Percentiles rank a stretch among this genome's conserved stretches.
phyloP scores from a whole-genome alignment of 1,140 invertebrate genomes.

The Daktulosphaira vitifoliae region DNA sequence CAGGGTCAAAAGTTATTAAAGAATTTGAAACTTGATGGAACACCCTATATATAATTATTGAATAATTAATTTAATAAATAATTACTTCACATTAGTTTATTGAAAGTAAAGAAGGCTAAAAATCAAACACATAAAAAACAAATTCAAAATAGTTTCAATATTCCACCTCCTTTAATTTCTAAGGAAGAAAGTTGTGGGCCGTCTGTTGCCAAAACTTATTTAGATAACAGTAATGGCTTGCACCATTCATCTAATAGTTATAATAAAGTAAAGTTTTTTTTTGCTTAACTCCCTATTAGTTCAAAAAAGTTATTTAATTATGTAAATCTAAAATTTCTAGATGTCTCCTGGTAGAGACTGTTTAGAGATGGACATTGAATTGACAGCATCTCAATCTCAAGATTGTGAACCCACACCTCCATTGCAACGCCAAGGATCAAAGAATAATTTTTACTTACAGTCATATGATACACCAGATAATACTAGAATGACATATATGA shows the following conservation, averaged over 20 bases:
- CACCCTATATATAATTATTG: too few species aligned
- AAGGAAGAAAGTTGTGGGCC: slow-evolving; percentile 25
- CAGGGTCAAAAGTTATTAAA: neutral
- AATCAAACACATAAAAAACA: slow-evolving; percentile 33
- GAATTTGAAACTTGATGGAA: neutral
- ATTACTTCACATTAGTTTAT: slow-evolving; percentile 41
- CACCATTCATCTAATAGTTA: slow-evolving; percentile 78
- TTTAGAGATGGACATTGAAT: slow-evolving; percentile 71
- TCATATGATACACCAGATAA: slow-evolving; percentile 45
- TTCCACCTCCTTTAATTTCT: slow-evolving; percentile 13
- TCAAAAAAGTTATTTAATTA: too few species aligned
- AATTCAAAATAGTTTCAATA: slow-evolving; percentile 29
- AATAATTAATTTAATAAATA: slow-evolving; percentile 19
- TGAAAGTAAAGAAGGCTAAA: slow-evolving; percentile 36
- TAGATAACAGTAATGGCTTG: slow-evolving; percentile 88
- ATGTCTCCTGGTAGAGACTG: slow-evolving; percentile 62
- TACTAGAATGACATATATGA: slow-evolving; percentile 46
- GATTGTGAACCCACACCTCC: slow-evolving; percentile 90
- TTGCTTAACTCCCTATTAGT: too few species aligned
- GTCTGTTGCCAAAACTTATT: slow-evolving; percentile 79
- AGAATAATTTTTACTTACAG: slow-evolving; percentile 83
- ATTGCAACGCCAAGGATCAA: slow-evolving; percentile 78
- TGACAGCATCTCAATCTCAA: slow-evolving; percentile 76
- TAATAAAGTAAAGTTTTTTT: slow-evolving; percentile 79
- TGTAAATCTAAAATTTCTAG: too few species aligned